phyloP scores from a whole-genome alignment of 2,888 invertebrate genomes.

The Caenorhabditis doughertyi region DNA sequence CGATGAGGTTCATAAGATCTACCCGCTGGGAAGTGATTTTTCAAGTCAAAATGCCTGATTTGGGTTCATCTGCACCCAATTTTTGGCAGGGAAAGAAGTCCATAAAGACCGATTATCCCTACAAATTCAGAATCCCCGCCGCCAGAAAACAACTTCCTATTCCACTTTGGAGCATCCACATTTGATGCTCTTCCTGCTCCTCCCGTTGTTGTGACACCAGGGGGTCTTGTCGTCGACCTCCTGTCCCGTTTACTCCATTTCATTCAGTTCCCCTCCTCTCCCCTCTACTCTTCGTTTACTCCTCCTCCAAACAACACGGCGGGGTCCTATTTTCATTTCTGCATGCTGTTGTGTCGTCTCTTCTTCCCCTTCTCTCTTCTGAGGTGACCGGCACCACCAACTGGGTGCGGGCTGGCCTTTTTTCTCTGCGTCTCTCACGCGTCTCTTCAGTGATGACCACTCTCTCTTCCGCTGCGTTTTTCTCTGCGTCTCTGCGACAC shows the following conservation, averaged over 20 bases:
- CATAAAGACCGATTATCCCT: too few species aligned
- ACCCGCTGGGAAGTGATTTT: too few species aligned
- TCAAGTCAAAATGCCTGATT: too few species aligned
- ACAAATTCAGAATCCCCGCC: background rate
- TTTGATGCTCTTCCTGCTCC: background rate
- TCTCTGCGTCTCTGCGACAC: too few species aligned
- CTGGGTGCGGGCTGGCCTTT: slow-evolving; percentile 35
- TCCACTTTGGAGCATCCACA: too few species aligned
- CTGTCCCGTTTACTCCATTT: background rate
- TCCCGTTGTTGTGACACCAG: background rate
- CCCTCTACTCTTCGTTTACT: background rate
- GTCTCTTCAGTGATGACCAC: slow-evolving; percentile 52
- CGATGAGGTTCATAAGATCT: too few species aligned
- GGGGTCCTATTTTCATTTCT: slow-evolving; percentile 26
- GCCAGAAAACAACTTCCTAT: background rate
- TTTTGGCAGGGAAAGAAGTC: too few species aligned
- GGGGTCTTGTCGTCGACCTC: background rate
- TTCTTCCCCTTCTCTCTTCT: background rate
- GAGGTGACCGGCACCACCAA: slow-evolving; percentile 62
- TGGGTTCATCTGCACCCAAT: too few species aligned
- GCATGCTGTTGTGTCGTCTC: slow-evolving; percentile 35
- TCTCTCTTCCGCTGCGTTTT: slow-evolving; percentile 33
- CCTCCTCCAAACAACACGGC: slow-evolving; percentile 10
- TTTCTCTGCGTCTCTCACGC: slow-evolving; percentile 23
- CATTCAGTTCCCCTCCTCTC: slow-evolving; percentile 5